A percentile compares a stretch with the other conserved stretches of the same genome.
phyloP scores from a whole-genome alignment of 2,797 vertebrate genomes.

The Lates japonicus region DNA sequence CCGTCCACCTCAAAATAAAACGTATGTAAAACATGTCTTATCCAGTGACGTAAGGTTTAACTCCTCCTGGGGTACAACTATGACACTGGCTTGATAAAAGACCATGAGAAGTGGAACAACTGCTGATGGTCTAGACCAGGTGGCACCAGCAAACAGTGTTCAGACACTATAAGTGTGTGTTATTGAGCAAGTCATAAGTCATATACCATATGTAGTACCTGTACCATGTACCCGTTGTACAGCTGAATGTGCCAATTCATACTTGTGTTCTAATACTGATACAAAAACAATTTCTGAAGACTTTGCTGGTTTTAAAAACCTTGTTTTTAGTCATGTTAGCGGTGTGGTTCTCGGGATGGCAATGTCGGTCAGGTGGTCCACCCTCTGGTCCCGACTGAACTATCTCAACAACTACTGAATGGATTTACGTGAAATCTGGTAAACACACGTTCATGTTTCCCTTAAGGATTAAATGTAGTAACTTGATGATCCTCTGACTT shows the following conservation, averaged over 20 bases:
- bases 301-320: neutral
- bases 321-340: too few species aligned
- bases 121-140: neutral
- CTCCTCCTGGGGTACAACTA: neutral
- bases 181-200: slow-evolving; percentile 6
- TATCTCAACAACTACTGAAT: too few species aligned
- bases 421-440: too few species aligned
- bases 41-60: neutral
- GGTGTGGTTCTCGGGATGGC: too few species aligned
- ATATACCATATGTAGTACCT: neutral
- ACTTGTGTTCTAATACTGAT: neutral
- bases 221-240: too few species aligned
- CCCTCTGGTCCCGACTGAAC: too few species aligned
- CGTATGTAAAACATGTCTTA: neutral
- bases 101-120: slow-evolving; percentile 16
- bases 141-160: slow-evolving; percentile 6
- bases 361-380: too few species aligned
- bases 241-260: neutral
- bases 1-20: slow-evolving; percentile 14
- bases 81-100: slow-evolving; percentile 3
- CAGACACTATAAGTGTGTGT: slow-evolving; percentile 2
- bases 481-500: too few species aligned
- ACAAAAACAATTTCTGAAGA: neutral
- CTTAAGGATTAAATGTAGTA: too few species aligned
- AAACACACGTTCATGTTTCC: too few species aligned